A percentile compares a stretch with the other conserved stretches of the same genome.
Evolutionary conservation across 37 sponge, comb jelly and placozoan genomes (phyloP).

Genomic region (Cliona cf. orientalis): DNA sequence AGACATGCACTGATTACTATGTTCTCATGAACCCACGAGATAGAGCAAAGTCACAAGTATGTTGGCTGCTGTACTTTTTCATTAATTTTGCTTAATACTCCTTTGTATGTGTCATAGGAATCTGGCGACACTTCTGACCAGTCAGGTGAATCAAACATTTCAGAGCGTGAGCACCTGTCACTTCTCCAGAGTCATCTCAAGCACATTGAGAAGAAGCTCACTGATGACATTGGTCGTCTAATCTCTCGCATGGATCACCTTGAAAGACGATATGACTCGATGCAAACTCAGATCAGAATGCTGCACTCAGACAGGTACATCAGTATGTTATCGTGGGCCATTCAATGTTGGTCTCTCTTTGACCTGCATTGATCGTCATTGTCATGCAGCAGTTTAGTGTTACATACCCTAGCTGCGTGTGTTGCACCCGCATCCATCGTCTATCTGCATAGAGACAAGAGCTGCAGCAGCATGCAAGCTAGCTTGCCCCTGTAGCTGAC

Average conservation of each 20-base stretch:
- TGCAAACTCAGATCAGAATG: conserved; percentile 36
- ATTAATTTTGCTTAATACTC: no score
- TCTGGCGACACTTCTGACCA: conserved; percentile 23
- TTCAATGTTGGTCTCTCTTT: no score
- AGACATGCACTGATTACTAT: conserved; percentile 16
- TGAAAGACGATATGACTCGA: neutral
- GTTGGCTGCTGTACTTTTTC: neutral
- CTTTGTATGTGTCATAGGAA: no score
- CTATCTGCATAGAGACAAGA: no score
- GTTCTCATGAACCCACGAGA: neutral
- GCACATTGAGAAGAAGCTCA: neutral
- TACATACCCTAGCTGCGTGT: no score
- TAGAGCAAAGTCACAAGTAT: neutral
- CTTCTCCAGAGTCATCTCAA: neutral
- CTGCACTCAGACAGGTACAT: neutral
- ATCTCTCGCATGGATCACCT: conserved; percentile 12
- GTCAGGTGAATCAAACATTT: neutral
- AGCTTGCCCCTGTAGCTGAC: no score
- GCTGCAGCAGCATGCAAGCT: no score
- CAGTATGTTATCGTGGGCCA: no score
- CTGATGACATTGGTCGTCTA: conserved; percentile 21
- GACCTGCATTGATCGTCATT: no score
- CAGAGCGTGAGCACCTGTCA: neutral
- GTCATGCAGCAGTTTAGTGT: no score
- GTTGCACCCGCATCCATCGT: no score